These are phyloP conservation scores for Probosciger aterrimus DNA, from an alignment of 2,113 vertebrate genomes.

Conservation along the genomic window DNA sequence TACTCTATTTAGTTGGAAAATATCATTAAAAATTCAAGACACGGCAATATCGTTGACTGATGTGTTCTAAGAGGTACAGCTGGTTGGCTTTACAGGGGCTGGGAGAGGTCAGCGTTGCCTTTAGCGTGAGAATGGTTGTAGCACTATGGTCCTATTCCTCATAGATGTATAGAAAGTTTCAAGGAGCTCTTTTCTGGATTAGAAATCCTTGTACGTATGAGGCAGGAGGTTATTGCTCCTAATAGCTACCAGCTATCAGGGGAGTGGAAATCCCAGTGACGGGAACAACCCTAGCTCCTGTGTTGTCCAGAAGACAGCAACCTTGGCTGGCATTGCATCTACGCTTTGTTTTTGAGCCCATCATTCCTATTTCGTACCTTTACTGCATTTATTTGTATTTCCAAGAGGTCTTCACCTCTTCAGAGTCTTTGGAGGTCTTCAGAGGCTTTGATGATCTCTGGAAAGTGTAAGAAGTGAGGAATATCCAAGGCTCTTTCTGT, in stretches of 20 bases:
- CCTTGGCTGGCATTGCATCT: neutral
- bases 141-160: neutral
- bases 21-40: constrained; percentile 35
- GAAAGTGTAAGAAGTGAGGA: neutral
- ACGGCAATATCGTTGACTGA: constrained; percentile 4
- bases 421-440: neutral
- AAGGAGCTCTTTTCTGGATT: neutral
- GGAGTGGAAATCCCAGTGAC: neutral
- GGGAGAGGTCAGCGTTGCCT: constrained; percentile 42
- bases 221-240: neutral
- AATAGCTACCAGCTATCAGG: neutral
- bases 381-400: neutral
- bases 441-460: neutral
- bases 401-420: neutral
- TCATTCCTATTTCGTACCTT: accelerated
- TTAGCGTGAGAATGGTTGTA: neutral
- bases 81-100: neutral
- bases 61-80: constrained; percentile 45
- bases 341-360: neutral
- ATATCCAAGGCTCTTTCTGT: neutral
- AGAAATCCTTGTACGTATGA: neutral
- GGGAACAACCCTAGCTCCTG: neutral
- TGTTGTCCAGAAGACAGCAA: neutral
- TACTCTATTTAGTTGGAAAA: constrained; percentile 33
- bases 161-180: neutral